Evolutionary conservation across 2,113 vertebrate genomes (phyloP).

Genomic region (Emydura subglobosa): DNA sequence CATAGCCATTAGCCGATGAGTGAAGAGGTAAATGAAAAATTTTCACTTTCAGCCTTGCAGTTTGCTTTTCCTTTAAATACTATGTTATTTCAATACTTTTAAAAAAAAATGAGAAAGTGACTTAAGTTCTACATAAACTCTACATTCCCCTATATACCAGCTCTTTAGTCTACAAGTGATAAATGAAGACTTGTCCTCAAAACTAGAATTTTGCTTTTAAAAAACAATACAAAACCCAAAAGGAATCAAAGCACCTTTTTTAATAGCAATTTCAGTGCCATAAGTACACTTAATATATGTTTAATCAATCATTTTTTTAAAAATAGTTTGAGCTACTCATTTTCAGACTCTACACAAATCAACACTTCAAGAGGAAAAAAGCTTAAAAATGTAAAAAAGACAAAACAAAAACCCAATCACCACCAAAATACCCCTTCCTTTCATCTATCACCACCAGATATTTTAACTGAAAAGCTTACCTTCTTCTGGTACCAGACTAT

Average conservation of each 20-base stretch:
- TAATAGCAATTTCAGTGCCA: background rate
- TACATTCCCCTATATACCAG: background rate
- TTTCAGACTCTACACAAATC: background rate
- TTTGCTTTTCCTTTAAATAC: background rate
- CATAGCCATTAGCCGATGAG: background rate
- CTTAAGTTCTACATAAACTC: background rate
- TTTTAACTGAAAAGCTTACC: slow-evolving; percentile 85
- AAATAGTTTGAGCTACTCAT: background rate
- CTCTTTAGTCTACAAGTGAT: background rate
- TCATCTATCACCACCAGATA: background rate
- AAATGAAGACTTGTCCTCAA: background rate
- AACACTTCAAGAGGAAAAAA: background rate
- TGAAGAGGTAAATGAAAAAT: background rate
- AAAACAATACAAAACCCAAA: background rate
- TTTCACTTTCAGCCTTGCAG: background rate
- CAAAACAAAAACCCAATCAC: background rate
- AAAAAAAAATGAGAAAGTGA: background rate
- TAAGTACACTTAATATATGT: background rate
- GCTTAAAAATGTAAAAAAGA: background rate
- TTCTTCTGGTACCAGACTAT: slow-evolving; percentile 99
- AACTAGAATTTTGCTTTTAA: background rate
- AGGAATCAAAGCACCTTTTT: background rate
- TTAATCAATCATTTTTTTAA: background rate
- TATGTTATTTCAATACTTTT: background rate
- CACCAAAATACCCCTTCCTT: background rate